Percentiles rank a stretch among this genome's conserved stretches.
Evolutionary conservation across 1,140 invertebrate species (phyloP).

Genomic region (Euura saliciscinereae): DNA sequence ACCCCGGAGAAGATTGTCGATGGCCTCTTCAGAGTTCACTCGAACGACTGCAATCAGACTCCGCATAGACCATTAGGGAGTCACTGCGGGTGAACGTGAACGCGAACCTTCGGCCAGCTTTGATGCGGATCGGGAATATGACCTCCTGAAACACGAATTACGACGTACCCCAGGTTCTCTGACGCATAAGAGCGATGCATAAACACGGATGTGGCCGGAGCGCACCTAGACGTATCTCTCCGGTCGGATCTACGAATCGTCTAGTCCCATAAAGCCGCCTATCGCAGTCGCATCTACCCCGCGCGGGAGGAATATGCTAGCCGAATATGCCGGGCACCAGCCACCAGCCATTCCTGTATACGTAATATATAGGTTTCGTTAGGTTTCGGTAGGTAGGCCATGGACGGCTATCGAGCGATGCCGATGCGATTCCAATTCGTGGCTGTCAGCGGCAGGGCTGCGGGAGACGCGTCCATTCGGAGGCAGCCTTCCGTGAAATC

Average conservation of each 20-base stretch:
- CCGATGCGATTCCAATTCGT: slow-evolving; percentile 63
- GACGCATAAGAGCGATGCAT: too few relatives aligned
- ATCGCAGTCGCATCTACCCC: background rate
- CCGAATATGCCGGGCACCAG: background rate
- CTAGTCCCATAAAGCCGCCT: background rate
- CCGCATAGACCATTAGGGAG: background rate
- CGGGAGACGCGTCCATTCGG: slow-evolving; percentile 62
- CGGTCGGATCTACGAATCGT: background rate
- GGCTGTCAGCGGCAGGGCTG: slow-evolving; percentile 61
- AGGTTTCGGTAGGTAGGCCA: slow-evolving; percentile 1
- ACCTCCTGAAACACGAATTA: too few relatives aligned
- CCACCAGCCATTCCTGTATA: background rate
- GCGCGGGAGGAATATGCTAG: background rate
- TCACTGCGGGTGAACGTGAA: background rate
- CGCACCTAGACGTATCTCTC: background rate
- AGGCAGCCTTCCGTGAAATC: slow-evolving; percentile 59
- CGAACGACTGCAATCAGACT: background rate
- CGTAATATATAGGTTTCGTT: background rate
- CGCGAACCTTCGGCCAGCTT: background rate
- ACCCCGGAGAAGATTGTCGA: background rate
- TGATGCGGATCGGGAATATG: background rate
- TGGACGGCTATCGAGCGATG: slow-evolving; percentile 59
- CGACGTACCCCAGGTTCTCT: too few relatives aligned
- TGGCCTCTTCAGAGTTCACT: background rate
- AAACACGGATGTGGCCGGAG: background rate